Conservation (phyloP, 2,888 invertebrate genomes). For the Chrysolina oricalcia region DNA sequence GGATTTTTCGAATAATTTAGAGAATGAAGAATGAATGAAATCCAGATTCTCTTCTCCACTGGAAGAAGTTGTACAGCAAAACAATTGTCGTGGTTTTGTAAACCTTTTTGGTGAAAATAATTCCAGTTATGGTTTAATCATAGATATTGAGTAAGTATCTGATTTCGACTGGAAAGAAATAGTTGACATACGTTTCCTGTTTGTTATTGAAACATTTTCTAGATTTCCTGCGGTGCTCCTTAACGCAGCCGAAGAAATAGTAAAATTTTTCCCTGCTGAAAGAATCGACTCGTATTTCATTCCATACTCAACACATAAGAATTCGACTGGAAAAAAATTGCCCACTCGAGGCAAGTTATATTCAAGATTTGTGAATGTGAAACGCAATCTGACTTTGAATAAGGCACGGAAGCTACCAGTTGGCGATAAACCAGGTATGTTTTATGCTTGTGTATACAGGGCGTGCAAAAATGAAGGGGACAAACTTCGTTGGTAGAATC, state of each 20-base stretch:
- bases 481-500: no score
- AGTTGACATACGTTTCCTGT: not conserved
- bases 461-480: no score
- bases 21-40: no score
- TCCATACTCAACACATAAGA: slow-evolving; percentile 32
- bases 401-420: not conserved
- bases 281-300: slow-evolving; percentile 42
- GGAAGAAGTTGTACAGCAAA: no score
- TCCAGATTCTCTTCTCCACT: no score
- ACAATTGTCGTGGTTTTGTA: no score
- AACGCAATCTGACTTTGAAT: slow-evolving; percentile 32
- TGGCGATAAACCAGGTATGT: not conserved
- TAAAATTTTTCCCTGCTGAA: slow-evolving; percentile 40
- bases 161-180: not conserved
- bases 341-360: slow-evolving; percentile 41
- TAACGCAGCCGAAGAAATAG: slow-evolving; percentile 40
- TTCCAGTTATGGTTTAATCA: no score
- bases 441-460: not conserved
- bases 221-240: slow-evolving; percentile 38
- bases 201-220: not conserved
- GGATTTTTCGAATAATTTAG: no score
- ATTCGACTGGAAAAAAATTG: slow-evolving; percentile 9
- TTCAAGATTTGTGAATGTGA: slow-evolving; percentile 40
- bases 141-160: slow-evolving; percentile 5
- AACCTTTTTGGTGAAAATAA: no score